Evolutionary conservation across 1,140 invertebrate species (phyloP).

Genomic region (Anastrepha ludens): DNA sequence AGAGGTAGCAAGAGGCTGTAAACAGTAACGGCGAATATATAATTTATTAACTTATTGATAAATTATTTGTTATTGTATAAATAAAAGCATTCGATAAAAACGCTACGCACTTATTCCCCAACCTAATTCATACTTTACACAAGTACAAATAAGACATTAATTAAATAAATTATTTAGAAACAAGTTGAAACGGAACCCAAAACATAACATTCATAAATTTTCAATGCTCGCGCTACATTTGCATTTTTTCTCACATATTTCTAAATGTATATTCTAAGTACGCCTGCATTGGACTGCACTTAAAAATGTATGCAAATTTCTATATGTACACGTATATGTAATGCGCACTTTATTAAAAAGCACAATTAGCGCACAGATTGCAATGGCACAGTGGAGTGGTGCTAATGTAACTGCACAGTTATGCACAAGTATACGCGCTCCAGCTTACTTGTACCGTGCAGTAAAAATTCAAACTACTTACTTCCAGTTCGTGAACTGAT

Average conservation of each 20-base stretch:
- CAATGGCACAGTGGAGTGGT: constrained; percentile 30
- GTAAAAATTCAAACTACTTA: constrained; percentile 12
- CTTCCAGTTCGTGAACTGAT: not conserved
- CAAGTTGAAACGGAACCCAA: not conserved
- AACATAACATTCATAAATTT: not conserved
- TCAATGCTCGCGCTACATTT: not conserved
- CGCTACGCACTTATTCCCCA: no score
- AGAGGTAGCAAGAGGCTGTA: no score
- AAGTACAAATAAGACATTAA: constrained; percentile 27
- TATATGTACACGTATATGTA: not conserved
- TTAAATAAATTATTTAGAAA: constrained; percentile 12
- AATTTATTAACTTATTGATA: no score
- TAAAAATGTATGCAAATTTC: constrained; percentile 37
- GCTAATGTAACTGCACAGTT: not conserved
- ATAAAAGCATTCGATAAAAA: no score
- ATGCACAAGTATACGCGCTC: not conserved
- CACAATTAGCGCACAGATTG: constrained; percentile 50
- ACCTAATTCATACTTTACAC: no score
- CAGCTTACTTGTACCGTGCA: not conserved
- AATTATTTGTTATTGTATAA: no score
- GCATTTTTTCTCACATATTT: not conserved
- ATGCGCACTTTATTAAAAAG: constrained; percentile 43
- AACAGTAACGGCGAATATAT: no score
- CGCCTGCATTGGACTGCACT: constrained; percentile 11
- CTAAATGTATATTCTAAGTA: not conserved